A percentile compares a stretch with the other conserved stretches of the same genome.
phyloP scores from a whole-genome alignment of 2,888 invertebrate species.

The Sarcophaga rosellei region DNA sequence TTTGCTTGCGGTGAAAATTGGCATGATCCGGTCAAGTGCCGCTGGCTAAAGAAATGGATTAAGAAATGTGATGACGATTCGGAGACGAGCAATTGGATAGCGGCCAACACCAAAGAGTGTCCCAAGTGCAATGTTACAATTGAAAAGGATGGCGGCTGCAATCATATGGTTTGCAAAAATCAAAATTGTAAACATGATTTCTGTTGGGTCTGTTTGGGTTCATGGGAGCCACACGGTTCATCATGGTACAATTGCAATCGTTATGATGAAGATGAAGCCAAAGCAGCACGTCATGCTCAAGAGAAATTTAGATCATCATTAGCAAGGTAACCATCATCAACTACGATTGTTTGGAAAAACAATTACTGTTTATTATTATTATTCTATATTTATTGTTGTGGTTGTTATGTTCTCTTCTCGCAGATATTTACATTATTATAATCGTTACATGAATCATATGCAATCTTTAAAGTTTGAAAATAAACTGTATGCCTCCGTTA shows the following conservation, averaged over 20 bases:
- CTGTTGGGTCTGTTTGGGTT: conserved; percentile 99
- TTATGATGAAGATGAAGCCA: conserved; percentile 98
- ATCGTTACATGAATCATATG: conserved; percentile 99
- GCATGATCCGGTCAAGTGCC: conserved; percentile 99
- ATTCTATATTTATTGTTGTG: conserved; percentile 10
- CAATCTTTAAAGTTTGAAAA: conserved; percentile 98
- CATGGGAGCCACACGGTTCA: conserved; percentile 99
- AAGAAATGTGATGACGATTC: conserved; percentile 99
- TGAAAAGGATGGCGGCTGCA: conserved; percentile 98
- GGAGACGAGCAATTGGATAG: conserved; percentile 99
- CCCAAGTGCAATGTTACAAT: conserved; percentile 99
- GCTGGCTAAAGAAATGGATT: conserved; percentile 96
- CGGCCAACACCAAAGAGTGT: conserved; percentile 99
- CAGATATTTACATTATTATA: conserved; percentile 98
- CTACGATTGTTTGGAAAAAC: no score
- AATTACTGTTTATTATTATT: background rate
- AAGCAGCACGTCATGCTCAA: conserved; percentile 97
- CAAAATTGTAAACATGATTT: conserved; percentile 98
- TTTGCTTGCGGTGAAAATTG: conserved; percentile 98
- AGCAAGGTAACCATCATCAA: conserved; percentile 87
- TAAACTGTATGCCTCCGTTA: conserved; percentile 97
- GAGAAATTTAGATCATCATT: conserved; percentile 96
- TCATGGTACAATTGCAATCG: conserved; percentile 99
- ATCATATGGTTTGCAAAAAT: conserved; percentile 99
- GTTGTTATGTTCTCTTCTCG: conserved; percentile 38